Base-by-base conservation (phyloP, 2,113 vertebrate species). In the Pogonocichla stellata region DNA sequence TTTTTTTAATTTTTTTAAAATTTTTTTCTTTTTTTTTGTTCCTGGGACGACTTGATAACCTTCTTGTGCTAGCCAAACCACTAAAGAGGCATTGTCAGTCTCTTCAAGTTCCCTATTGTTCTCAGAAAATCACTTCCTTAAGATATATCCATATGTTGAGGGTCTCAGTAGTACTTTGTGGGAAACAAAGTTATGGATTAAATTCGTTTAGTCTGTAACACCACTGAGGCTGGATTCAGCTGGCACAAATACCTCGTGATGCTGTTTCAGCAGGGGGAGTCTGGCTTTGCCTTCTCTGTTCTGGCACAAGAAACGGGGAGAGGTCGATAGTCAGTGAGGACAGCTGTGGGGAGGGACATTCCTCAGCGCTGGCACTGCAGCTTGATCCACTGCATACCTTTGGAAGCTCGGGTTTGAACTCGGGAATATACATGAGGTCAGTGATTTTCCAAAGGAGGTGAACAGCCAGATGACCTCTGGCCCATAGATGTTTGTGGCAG, bases 61-160 rank as follows among this genome's bases (percentile, higher is more conserved):
- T 93, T 40, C 66, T 70, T 75, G 38, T 84, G 60, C 56, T 47
- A 93, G 92, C 94, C 89, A 95, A 95, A 95, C 94, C 70, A 1
- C 91, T 85, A 62, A 78, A 95, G 70, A 96, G 25, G 42, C 88
- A 92, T 65, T 92, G 90, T 91, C 92, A 96, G 25, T 61, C 87
- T 95, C 84, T 69, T 90, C 81, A 83, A 96, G 71, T 78, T 88
- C 65, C 81, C 94, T 86, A 96, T 94, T 92, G 93, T 95, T 96
- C 92, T 94, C 88, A 86, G 90, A 92, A 96, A 96, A 96, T 95
- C 71, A 92, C 75, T 96, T 97, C 92, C 90, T 94, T 96, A 95
- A 96, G 90, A 94, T 94, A 80, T n/a, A 93, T 28, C 90, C 93
- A 88, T 95, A 88, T 95, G 93, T 80, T 71, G 82, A 92, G 18